phyloP scores from a whole-genome alignment of 2,797 vertebrate genomes.

The Scleropages formosus region DNA sequence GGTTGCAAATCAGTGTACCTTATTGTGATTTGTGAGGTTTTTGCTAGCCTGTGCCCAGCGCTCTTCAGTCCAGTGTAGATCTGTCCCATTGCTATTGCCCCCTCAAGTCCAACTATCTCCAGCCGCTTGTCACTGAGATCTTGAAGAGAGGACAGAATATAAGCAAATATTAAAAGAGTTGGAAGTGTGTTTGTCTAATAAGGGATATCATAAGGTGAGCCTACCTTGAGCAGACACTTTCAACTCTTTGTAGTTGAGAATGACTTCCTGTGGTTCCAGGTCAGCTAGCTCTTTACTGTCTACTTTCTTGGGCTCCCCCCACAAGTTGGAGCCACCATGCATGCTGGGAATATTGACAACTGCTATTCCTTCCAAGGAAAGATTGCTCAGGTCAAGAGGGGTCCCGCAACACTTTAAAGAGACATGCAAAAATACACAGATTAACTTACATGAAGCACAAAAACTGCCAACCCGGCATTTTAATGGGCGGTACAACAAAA shows the following conservation, averaged over 20 bases:
- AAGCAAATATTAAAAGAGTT: background rate
- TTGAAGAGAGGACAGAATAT: conserved; percentile 44
- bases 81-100: conserved; percentile 89
- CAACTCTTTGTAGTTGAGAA: conserved; percentile 78
- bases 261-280: conserved; percentile 65
- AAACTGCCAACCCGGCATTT: no score
- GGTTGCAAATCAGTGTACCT: conserved; percentile 61
- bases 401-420: conserved; percentile 78
- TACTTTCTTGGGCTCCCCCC: conserved; percentile 84
- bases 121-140: conserved; percentile 83
- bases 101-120: conserved; percentile 87
- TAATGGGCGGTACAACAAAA: no score
- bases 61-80: conserved; percentile 90
- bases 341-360: conserved; percentile 95
- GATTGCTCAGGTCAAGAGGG: conserved; percentile 71
- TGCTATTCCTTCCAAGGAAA: conserved; percentile 82
- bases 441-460: background rate
- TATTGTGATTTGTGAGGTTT: conserved; percentile 83
- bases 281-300: conserved; percentile 62
- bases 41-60: conserved; percentile 81
- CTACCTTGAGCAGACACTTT: conserved; percentile 84
- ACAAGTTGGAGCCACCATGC: conserved; percentile 92
- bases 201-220: background rate
- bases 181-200: background rate
- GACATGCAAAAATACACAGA: conserved; percentile 1